These are phyloP conservation scores for Channa argus DNA, from an alignment of 2,113 vertebrate species.

Conservation along the genomic window DNA sequence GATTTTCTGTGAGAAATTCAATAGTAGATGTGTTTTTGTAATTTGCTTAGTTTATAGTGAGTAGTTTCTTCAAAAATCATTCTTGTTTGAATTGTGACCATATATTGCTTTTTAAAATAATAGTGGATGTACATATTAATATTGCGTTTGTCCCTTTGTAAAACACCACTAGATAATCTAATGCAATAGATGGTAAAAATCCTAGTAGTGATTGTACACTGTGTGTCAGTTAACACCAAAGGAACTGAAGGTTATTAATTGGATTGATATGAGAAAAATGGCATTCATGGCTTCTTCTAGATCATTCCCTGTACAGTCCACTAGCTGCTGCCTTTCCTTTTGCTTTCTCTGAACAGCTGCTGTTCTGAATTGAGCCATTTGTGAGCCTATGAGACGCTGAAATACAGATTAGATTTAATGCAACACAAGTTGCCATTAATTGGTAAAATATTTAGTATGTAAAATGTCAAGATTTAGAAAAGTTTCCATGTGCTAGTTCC, in stretches of 20 bases:
- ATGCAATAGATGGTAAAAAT: too few species aligned
- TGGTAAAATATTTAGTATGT: neutral
- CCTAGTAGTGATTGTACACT: too few species aligned
- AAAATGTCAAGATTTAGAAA: neutral
- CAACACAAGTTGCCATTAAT: neutral
- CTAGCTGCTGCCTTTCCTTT: neutral
- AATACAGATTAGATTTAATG: neutral
- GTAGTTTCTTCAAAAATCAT: conserved; percentile 1
- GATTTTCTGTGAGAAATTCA: conserved; percentile 18
- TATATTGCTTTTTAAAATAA: neutral
- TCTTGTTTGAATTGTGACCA: neutral
- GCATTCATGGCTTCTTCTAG: neutral
- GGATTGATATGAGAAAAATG: neutral
- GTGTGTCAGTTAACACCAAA: neutral
- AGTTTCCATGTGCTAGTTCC: too few species aligned
- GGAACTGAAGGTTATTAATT: neutral
- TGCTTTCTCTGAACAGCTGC: neutral
- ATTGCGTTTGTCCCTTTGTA: too few species aligned
- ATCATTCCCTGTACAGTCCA: neutral
- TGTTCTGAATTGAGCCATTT: too few species aligned
- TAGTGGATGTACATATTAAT: too few species aligned
- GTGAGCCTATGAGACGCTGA: too few species aligned
- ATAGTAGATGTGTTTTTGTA: conserved; percentile 26
- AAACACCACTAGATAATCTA: too few species aligned
- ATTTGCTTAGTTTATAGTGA: neutral